A percentile compares a stretch with the other conserved stretches of the same genome.
Conservation (phyloP, 1,140 invertebrate genomes). For the Drosophila punjabiensis region DNA sequence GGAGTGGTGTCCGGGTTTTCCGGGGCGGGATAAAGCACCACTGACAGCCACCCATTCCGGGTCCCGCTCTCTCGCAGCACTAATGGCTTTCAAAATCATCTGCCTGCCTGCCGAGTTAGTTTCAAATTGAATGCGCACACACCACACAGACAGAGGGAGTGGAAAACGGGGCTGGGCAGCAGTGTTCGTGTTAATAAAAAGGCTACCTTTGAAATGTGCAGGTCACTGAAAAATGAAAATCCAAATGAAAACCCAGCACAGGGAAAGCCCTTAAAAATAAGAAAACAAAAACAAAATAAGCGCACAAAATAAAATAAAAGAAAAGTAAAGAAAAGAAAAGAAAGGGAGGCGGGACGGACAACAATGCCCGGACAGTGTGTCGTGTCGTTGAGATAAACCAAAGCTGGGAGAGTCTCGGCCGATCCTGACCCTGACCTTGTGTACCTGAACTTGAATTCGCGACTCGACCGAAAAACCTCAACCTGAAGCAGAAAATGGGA, state of each 20-base stretch:
- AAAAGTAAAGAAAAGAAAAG: neutral
- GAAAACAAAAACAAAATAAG: neutral
- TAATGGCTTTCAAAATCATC: constrained; percentile 58
- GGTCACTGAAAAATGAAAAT: constrained; percentile 44
- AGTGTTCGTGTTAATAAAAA: constrained; percentile 45
- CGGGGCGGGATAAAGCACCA: neutral
- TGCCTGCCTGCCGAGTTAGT: constrained; percentile 22
- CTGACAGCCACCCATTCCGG: neutral
- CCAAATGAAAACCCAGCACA: constrained; percentile 35
- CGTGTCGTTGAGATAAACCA: constrained; percentile 16
- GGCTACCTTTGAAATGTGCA: constrained; percentile 53
- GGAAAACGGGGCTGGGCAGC: neutral
- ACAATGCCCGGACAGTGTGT: constrained; percentile 28
- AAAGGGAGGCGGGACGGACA: too few species aligned
- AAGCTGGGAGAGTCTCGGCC: neutral
- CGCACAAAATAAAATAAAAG: neutral
- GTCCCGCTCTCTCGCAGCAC: constrained; percentile 7
- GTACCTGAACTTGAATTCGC: neutral
- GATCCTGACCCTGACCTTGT: constrained; percentile 3
- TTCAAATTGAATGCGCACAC: constrained; percentile 45
- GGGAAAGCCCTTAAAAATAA: neutral
- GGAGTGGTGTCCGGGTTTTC: constrained; percentile 4
- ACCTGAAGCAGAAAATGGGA: neutral
- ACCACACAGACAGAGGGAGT: neutral
- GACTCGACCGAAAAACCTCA: neutral